Conservation (phyloP, 2,797 vertebrate genomes). For the Cryptoblepharus egeriae region DNA sequence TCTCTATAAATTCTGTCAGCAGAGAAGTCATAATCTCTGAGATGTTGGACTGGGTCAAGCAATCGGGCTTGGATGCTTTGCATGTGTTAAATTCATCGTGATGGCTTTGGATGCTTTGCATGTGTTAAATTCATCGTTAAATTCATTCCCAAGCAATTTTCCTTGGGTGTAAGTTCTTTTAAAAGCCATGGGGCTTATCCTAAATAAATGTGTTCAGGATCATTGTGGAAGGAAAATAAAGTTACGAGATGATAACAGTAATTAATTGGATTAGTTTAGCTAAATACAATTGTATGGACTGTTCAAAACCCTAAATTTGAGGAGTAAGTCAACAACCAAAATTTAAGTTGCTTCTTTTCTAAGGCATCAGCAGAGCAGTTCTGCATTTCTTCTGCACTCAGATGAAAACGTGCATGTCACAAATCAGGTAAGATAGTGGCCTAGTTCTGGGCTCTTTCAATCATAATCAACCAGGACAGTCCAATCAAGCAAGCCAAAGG, state of each 20-base stretch:
- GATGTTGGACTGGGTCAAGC: constrained; percentile 37
- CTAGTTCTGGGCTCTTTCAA: constrained; percentile 9
- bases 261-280: constrained; percentile 30
- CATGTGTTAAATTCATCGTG: constrained; percentile 24
- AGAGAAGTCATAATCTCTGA: constrained; percentile 57
- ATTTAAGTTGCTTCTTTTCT: neutral
- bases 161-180: constrained; percentile 1
- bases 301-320: neutral
- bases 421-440: neutral
- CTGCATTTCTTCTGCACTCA: constrained; percentile 14
- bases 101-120: constrained; percentile 49
- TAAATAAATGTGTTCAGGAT: neutral
- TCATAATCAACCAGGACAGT: constrained; percentile 11
- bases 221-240: constrained; percentile 12
- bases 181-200: neutral
- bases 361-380: constrained; percentile 15
- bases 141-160: constrained; percentile 22
- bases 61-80: constrained; percentile 52
- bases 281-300: constrained; percentile 12
- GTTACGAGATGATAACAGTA: constrained; percentile 32
- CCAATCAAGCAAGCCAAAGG: constrained; percentile 18
- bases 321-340: neutral
- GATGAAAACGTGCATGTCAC: neutral
- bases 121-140: constrained; percentile 22
- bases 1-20: constrained; percentile 64